Evolutionary conservation across 2,888 invertebrate species (phyloP), one percentile per base, ranked within the genome.

Genomic region (Patella caerulea): DNA sequence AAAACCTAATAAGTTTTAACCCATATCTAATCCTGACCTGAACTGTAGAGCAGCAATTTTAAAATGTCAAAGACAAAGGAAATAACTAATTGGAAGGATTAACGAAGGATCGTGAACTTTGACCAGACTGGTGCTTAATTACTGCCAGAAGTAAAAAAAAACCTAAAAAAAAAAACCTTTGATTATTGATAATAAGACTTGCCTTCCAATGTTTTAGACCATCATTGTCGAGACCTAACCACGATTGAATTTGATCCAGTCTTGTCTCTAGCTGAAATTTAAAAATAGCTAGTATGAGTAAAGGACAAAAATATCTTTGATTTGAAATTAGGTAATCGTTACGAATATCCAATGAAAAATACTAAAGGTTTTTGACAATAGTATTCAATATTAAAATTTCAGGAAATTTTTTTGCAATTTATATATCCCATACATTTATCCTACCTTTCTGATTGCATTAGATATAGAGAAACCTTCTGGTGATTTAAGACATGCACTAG

Each of bases 161-260:
- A 2, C 56, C 0, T 74, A 29, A 74, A 14, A 11, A 53, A 29
- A 1, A 52, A 70, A 74, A 19, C 54, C 24, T 4, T 54, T 19
- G 17, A n/a, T 45, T 15, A 59, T 4, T 9, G 19, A 34, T 56
- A n/a, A 52, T 65, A 55, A n/a, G 24, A 52, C 75, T 69, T 78
- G 89, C 90, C 87, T 86, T 88, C 90, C 90, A 90, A 7, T 81
- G 77, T 15, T 79, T 52, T 34, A 84, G 82, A 7, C 83, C 86
- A 65, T 82, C 83, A 34, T 82, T 82, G 81, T 88, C 87, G 65
- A 91, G 77, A 12, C 87, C 87, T 5, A 92, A 84, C 92, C 92
- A 92, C 14, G 78, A 81, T 81, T 92, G 91, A 54, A 92, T 92
- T 75, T 91, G 90, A 7, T 75, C 73, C 3, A 92, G 84, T 80